Evolutionary conservation across 2,888 invertebrate genomes (phyloP).

Genomic region (Linhomoeus sp.): DNA sequence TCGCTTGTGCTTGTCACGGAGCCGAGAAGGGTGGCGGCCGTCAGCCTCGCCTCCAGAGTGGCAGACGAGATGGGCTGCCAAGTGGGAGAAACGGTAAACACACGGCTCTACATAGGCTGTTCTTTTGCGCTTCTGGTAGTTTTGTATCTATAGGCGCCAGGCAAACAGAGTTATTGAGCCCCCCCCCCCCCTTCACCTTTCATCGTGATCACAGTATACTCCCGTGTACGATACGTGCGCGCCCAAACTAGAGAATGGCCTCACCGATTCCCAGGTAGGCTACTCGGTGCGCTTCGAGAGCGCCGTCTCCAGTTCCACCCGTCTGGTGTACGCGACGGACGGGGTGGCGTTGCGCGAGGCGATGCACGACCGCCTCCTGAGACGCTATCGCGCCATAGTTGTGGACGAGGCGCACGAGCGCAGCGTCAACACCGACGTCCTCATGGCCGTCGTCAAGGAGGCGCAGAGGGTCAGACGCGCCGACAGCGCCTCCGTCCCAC

Average conservation of each 20-base stretch:
- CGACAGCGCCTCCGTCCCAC: no score
- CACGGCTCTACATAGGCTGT: no score
- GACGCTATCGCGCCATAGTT: slow-evolving; percentile 31
- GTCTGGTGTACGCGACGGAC: slow-evolving; percentile 66
- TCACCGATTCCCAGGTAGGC: slow-evolving; percentile 45
- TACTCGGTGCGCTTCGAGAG: slow-evolving; percentile 53
- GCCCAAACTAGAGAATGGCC: no score
- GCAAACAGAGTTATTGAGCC: no score
- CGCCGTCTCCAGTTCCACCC: slow-evolving; percentile 24
- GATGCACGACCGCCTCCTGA: slow-evolving; percentile 72
- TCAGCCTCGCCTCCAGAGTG: slow-evolving; percentile 36
- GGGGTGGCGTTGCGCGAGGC: slow-evolving; percentile 80
- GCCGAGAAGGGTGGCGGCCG: slow-evolving; percentile 71
- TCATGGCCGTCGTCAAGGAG: slow-evolving; percentile 45
- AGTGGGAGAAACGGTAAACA: slow-evolving; percentile 14
- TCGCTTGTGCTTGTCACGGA: slow-evolving; percentile 77
- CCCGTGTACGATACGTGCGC: no score
- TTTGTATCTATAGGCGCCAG: no score
- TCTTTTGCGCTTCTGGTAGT: no score
- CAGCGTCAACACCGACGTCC: slow-evolving; percentile 69
- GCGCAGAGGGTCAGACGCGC: slow-evolving; percentile 1
- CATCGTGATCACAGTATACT: no score
- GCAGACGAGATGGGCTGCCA: slow-evolving; percentile 13
- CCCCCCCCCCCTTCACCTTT: no score
- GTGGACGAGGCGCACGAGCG: slow-evolving; percentile 61